Conservation (phyloP, 1,140 invertebrate species). For the Temnothorax longispinosus region DNA sequence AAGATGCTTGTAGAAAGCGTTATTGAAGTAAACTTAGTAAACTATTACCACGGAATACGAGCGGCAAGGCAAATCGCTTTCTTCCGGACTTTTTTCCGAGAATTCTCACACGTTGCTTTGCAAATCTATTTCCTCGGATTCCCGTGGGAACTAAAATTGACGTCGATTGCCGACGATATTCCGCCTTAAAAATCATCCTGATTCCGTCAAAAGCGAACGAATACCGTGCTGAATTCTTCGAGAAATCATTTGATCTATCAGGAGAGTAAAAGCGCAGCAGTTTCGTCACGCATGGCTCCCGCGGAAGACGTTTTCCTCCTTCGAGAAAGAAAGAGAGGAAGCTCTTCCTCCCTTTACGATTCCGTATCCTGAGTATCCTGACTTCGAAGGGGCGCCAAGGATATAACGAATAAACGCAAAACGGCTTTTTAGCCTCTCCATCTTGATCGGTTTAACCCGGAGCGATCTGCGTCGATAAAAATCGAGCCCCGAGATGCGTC, state of each 20-base stretch:
- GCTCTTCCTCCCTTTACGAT: slow-evolving; percentile 78
- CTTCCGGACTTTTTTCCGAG: neutral
- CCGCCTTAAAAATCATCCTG: neutral
- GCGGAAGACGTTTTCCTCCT: slow-evolving; percentile 59
- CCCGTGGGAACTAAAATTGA: neutral
- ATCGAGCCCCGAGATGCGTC: slow-evolving; percentile 73
- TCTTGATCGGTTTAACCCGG: slow-evolving; percentile 84
- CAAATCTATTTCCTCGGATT: neutral
- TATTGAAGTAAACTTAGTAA: neutral
- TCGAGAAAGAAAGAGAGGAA: slow-evolving; percentile 62
- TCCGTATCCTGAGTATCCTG: slow-evolving; percentile 51
- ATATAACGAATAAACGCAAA: slow-evolving; percentile 80
- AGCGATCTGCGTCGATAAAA: slow-evolving; percentile 82
- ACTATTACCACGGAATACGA: neutral
- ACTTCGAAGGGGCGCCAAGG: slow-evolving; percentile 52
- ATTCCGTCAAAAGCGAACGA: slow-evolving; percentile 29
- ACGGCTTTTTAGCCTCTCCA: slow-evolving; percentile 83
- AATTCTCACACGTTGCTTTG: slow-evolving; percentile 5
- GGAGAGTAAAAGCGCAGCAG: slow-evolving; percentile 56
- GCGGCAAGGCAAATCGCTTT: neutral
- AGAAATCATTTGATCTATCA: slow-evolving; percentile 34
- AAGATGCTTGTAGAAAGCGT: neutral
- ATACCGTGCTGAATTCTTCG: neutral
- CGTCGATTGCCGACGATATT: slow-evolving; percentile 3
- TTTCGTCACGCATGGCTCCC: slow-evolving; percentile 70